phyloP scores from a whole-genome alignment of 1,140 invertebrate species.

The Pseudomyrmex dendroicus region DNA sequence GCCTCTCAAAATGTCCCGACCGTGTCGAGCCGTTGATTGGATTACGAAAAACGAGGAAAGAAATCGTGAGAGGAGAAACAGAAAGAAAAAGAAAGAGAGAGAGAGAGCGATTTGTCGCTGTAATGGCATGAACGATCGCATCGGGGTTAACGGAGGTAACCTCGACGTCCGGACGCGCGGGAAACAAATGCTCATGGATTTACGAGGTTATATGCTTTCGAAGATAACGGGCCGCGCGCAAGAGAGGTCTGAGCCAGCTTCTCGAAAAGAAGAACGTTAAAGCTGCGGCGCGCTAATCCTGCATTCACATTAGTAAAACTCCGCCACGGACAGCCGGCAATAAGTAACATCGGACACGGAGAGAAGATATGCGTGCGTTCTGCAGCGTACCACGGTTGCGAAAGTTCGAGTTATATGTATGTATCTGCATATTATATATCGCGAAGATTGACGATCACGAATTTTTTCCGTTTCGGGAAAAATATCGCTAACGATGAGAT shows the following conservation, averaged over 20 bases:
- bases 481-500: neutral
- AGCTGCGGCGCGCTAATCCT: conserved; percentile 63
- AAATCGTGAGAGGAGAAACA: neutral
- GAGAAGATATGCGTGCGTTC: neutral
- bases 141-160: conserved; percentile 72
- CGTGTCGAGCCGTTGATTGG: neutral
- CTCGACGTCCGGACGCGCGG: conserved; percentile 60
- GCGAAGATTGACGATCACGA: conserved; percentile 52
- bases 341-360: conserved; percentile 65
- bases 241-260: conserved; percentile 18
- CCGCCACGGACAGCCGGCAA: conserved; percentile 57
- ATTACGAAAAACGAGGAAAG: conserved; percentile 11
- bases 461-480: conserved; percentile 2
- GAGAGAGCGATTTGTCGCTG: conserved; percentile 72
- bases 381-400: conserved; percentile 29
- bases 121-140: conserved; percentile 73
- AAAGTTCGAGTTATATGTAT: conserved; percentile 12
- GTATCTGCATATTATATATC: neutral
- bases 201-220: conserved; percentile 67
- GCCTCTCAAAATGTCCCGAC: neutral
- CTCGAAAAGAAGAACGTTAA: conserved; percentile 42
- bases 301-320: conserved; percentile 68
- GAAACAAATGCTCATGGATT: conserved; percentile 75
- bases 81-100: neutral
- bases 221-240: conserved; percentile 65